phyloP scores from a whole-genome alignment of 2,888 invertebrate species.

The Cetonia aurata region DNA sequence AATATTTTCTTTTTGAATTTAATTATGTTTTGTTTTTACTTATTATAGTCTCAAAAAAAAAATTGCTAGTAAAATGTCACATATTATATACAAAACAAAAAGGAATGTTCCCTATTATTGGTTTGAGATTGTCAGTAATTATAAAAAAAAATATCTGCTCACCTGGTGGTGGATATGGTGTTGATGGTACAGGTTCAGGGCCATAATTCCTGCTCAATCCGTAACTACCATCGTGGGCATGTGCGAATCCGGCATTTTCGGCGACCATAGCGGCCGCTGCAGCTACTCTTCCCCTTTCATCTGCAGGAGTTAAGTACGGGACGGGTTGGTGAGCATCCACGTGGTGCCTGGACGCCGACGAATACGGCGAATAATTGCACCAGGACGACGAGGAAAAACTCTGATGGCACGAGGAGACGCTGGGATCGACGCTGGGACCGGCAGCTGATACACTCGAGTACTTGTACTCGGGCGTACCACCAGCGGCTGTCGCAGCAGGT shows the following conservation, averaged over 20 bases:
- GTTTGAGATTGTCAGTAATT: too few species aligned
- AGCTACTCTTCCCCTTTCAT: slow-evolving; percentile 77
- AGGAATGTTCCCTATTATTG: too few species aligned
- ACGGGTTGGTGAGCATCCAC: slow-evolving; percentile 72
- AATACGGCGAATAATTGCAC: slow-evolving; percentile 79
- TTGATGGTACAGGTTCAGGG: slow-evolving; percentile 79
- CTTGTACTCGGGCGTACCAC: slow-evolving; percentile 73
- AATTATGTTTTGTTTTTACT: too few species aligned
- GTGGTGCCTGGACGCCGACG: slow-evolving; percentile 73
- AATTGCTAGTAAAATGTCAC: too few species aligned
- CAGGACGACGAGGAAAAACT: slow-evolving; percentile 78
- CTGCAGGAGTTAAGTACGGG: slow-evolving; percentile 77
- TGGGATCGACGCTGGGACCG: slow-evolving; percentile 68
- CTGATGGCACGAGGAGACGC: slow-evolving; percentile 75
- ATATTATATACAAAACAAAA: too few species aligned
- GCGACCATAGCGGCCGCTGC: slow-evolving; percentile 70
- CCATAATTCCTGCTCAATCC: slow-evolving; percentile 78
- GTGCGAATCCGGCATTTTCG: slow-evolving; percentile 76
- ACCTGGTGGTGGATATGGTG: slow-evolving; percentile 85
- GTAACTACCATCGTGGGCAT: slow-evolving; percentile 75
- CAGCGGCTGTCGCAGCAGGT: slow-evolving; percentile 71
- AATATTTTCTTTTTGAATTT: too few species aligned
- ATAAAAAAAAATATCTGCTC: slow-evolving; percentile 52
- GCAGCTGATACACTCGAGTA: slow-evolving; percentile 68
- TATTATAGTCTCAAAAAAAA: too few species aligned